Evolutionary conservation across 2,797 vertebrate genomes (phyloP), one percentile per base, ranked within the genome.

Genomic region (Esox masquinongy): DNA sequence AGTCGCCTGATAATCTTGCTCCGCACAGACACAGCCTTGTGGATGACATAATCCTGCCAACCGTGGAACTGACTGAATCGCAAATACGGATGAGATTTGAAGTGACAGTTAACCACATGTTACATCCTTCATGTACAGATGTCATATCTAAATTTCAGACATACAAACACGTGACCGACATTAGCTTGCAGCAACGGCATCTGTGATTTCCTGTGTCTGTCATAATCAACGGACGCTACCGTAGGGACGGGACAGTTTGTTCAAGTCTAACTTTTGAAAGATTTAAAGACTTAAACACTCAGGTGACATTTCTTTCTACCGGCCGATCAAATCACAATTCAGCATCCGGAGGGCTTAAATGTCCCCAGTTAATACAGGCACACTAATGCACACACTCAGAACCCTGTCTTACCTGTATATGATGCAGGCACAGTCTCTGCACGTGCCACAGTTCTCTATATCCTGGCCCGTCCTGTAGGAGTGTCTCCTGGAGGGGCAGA

Each of bases 371-470:
- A 59, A 59, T 11, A 22, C 43, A 74, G 29, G 51, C n/a, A 24
- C 51, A 29, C 36, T 29, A 6, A 59, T 7, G n/a, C 49, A 39
- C 50, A 36, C 74, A n/a, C 67, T 19, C 50, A 3, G 26, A 29
- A 22, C 68, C 11, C 2, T 0, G 43, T 64, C 89, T 51, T 92
- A 96, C 96, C 96, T 96, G 92, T 96, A 96, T 91, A 96, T 96
- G 91, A 96, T 96, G 90, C 95, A 96, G 79, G 95, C 95, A 0
- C 96, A 96, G 91, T 96, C 95, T 81, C 95, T 94, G 92, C 96
- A 96, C 77, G 95, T 95, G 78, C 95, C 95, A 19, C 96, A 96
- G 94, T 96, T 96, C 88, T 95, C 93, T 19, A 95, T 95, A 90
- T 96, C 95, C 87, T 96, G 95, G 77, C 95, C 95, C 0, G 95